Evolutionary conservation across 2,888 invertebrate species (phyloP), one percentile per base, ranked within the genome.

Genomic region (Congeria kusceri): DNA sequence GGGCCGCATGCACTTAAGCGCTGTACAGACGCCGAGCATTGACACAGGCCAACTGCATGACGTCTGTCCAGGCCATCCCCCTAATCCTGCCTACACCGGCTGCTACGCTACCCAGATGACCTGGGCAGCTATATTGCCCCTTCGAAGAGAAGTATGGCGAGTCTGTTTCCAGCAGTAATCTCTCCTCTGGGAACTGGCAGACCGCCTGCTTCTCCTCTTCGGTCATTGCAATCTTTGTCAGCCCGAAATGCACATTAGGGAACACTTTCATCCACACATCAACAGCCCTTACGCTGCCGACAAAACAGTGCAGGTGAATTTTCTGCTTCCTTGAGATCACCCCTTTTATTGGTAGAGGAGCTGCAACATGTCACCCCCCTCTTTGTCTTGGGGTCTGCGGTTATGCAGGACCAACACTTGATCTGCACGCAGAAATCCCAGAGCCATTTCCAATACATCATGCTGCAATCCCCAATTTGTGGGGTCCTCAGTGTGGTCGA

Each of bases 231-330:
- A 25, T 25, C 47, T 15, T 39, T 25, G n/a, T 25, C 11, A 9
- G 39, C 18, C n/a, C 39, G 11, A 39, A 63, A 23, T 27, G 46
- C 25, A 46, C 39, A 44, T 23, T 63, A 44, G 9, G 44, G 44
- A 63, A 63, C 23, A 44, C 39, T 46, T 46, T 49, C 20, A 63
- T 25, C 63, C 63, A 63, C 63, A 63, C 13, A 9, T 46, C 47
- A 20, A 63, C 63, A 39, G 23, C 63, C 32, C 25, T 46, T 9
- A 63, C 46, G 18, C 29, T 63, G 18, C 63, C 63, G 3, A 5
- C 4, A 23, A 63, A 63, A 46, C 63, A 63, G 32, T 63, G 63
- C 7, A 64, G 47, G 28, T 64, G 64, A 25, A 64, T 64, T 49
- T 64, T 64, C 64, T 64, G 64, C 47, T 64, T 47, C 27, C 13